Evolutionary conservation across 2,888 invertebrate genomes (phyloP).

Genomic region (Drosophila formosana): DNA sequence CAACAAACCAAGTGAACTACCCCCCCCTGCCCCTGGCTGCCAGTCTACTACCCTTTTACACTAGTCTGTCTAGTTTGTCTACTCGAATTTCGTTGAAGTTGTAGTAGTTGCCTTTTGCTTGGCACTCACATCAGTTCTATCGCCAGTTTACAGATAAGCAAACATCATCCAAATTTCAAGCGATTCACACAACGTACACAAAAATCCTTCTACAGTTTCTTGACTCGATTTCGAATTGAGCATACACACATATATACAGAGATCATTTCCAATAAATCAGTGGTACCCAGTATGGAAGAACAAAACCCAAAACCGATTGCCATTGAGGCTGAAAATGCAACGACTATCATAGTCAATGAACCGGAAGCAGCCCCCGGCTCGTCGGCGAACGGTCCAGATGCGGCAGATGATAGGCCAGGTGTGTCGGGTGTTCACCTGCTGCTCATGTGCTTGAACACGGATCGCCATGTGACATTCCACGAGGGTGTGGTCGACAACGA

Average conservation of each 20-base stretch:
- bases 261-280: too few species aligned
- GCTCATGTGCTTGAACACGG: slow-evolving; percentile 27
- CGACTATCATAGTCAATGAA: background rate
- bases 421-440: slow-evolving; percentile 44
- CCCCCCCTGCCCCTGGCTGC: background rate
- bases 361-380: background rate
- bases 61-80: too few species aligned
- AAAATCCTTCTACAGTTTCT: background rate
- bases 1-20: slow-evolving; percentile 60
- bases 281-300: slow-evolving; percentile 27
- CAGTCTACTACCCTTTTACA: background rate
- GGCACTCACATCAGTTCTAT: slow-evolving; percentile 1
- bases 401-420: slow-evolving; percentile 16
- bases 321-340: background rate
- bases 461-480: slow-evolving; percentile 51
- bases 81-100: slow-evolving; percentile 7
- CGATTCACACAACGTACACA: background rate
- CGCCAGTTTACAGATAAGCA: background rate
- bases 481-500: slow-evolving; percentile 65
- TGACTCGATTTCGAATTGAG: background rate
- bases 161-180: slow-evolving; percentile 25
- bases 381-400: background rate
- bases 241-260: too few species aligned
- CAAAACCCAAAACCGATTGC: slow-evolving; percentile 2
- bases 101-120: slow-evolving; percentile 34